Conservation (phyloP, 2,113 vertebrate species). For the Donacobius atricapilla region DNA sequence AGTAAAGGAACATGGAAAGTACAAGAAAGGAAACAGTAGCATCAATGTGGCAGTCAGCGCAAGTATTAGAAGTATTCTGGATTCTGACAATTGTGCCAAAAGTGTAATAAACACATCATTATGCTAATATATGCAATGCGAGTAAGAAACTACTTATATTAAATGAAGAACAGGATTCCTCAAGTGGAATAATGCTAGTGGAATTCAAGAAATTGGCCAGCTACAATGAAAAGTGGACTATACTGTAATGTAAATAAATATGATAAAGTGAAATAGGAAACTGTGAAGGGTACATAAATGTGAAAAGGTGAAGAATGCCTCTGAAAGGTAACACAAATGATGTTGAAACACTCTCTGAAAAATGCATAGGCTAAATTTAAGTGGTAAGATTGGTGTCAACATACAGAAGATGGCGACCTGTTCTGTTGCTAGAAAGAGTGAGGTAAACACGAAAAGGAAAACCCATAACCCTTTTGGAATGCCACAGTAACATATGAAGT, state of each 20-base stretch:
- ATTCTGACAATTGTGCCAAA: neutral
- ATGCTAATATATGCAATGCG: neutral
- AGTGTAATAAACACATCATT: neutral
- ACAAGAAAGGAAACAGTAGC: neutral
- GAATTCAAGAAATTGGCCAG: neutral
- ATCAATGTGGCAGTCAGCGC: neutral
- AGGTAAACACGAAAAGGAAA: neutral
- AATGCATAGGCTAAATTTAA: neutral
- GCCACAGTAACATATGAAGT: neutral
- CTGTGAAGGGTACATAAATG: neutral
- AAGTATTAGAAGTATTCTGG: neutral
- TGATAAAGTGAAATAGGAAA: neutral
- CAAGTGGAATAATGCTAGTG: neutral
- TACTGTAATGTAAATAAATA: neutral
- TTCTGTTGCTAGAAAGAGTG: neutral
- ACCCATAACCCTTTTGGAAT: neutral
- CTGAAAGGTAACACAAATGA: neutral
- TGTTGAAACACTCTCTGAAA: neutral
- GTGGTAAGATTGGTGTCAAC: neutral
- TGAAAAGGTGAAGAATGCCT: neutral
- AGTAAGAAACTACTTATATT: neutral
- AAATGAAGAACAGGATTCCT: neutral
- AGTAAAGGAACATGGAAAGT: neutral
- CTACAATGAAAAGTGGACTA: neutral
- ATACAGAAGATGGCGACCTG: neutral